These are phyloP conservation scores for Paedocypris micromegethes DNA, from an alignment of 2,797 vertebrate species.

Conservation along the genomic window DNA sequence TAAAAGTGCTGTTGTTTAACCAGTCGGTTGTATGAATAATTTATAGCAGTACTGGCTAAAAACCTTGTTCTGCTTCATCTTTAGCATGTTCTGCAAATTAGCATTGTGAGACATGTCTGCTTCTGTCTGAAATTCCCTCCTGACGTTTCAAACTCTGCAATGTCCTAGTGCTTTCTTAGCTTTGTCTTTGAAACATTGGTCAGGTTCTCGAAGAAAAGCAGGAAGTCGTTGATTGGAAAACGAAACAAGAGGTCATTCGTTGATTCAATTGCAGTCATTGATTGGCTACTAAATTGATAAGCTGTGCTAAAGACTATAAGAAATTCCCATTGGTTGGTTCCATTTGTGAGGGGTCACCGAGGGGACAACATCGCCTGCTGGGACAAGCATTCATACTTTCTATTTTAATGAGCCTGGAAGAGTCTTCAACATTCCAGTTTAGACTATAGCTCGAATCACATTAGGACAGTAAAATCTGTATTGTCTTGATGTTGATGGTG, in stretches of 20 bases:
- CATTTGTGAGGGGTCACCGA: constrained; percentile 12
- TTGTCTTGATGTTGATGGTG: neutral
- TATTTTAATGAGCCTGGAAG: neutral
- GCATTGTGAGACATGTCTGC: constrained; percentile 63
- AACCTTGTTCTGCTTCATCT: constrained; percentile 71
- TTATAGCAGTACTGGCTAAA: constrained; percentile 65
- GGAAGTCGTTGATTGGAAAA: too few relatives aligned
- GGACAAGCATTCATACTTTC: neutral
- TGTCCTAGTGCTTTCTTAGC: constrained; percentile 11
- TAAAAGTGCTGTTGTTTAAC: constrained; percentile 66
- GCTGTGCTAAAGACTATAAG: too few relatives aligned
- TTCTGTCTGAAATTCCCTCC: constrained; percentile 51
- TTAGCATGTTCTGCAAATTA: constrained; percentile 65
- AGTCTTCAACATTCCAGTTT: neutral
- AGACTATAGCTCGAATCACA: too few relatives aligned
- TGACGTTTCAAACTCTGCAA: constrained; percentile 37
- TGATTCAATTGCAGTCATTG: constrained; percentile 60
- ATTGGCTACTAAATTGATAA: constrained; percentile 50
- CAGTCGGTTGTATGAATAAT: constrained; percentile 73
- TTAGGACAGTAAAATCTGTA: too few relatives aligned
- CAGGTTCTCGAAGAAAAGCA: too few relatives aligned
- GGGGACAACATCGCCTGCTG: constrained; percentile 24
- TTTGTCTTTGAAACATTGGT: too few relatives aligned
- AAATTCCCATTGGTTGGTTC: constrained; percentile 3
- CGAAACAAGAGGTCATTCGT: constrained; percentile 3